Evolutionary conservation across 2,113 vertebrate genomes (phyloP).

Genomic region (Poeciliopsis occidentalis): DNA sequence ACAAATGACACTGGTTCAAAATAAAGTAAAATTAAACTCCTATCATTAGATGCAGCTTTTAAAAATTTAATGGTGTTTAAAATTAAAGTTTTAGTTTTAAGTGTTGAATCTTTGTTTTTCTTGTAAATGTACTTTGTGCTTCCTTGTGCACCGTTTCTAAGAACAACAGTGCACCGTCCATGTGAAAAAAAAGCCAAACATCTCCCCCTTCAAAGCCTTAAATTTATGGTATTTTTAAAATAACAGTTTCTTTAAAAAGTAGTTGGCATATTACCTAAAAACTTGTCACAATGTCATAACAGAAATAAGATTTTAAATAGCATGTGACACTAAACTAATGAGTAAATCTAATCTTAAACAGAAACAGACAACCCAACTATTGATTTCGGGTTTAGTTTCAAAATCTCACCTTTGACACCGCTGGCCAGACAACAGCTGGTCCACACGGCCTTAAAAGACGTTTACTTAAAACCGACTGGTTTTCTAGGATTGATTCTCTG

Average conservation of each 20-base stretch:
- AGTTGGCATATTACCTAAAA: not conserved
- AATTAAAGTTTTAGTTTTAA: too few species aligned
- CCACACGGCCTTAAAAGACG: slow-evolving; percentile 7
- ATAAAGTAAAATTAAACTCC: too few species aligned
- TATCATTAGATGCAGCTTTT: too few species aligned
- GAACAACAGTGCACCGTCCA: too few species aligned
- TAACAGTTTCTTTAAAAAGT: not conserved
- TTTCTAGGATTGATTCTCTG: slow-evolving; percentile 47
- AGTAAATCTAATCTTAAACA: not conserved
- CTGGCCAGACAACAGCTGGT: slow-evolving; percentile 51
- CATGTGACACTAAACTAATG: not conserved
- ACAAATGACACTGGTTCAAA: too few species aligned
- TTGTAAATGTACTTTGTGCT: not conserved
- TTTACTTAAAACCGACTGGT: slow-evolving; percentile 4
- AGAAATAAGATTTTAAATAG: not conserved
- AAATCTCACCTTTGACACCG: slow-evolving; percentile 47
- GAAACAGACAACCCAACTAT: not conserved
- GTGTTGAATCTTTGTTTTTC: not conserved
- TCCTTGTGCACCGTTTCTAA: too few species aligned
- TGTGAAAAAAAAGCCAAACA: not conserved
- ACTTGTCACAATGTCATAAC: not conserved
- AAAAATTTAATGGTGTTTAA: too few species aligned
- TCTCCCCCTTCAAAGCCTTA: too few species aligned
- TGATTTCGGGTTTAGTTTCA: slow-evolving; percentile 18
- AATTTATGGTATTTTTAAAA: too few species aligned